These are phyloP conservation scores for Lomographa bimaculata DNA, from an alignment of 2,888 invertebrate species.

Conservation along the genomic window DNA sequence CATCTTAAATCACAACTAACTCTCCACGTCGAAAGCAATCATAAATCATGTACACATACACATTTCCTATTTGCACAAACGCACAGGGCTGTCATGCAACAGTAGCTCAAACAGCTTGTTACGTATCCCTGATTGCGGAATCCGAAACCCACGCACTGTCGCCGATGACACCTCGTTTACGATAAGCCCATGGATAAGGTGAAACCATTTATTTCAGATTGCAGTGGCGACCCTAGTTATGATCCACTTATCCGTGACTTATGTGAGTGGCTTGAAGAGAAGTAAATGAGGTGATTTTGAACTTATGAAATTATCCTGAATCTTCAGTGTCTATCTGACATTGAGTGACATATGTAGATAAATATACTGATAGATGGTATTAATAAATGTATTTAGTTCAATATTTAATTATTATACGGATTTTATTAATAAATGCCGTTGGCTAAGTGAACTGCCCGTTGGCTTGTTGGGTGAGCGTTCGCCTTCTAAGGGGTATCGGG, in stretches of 20 bases:
- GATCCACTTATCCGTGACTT: conserved; percentile 23
- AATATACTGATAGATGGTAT: too few species aligned
- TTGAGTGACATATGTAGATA: too few species aligned
- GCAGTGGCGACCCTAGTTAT: conserved; percentile 23
- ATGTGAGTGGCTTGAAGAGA: conserved; percentile 26
- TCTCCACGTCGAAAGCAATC: conserved; percentile 25
- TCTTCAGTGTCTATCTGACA: too few species aligned
- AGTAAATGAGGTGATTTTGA: conserved; percentile 28
- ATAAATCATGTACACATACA: conserved; percentile 30
- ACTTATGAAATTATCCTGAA: too few species aligned
- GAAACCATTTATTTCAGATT: conserved; percentile 22
- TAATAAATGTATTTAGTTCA: too few species aligned
- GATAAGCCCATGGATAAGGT: conserved; percentile 23
- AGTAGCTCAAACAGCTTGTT: conserved; percentile 27
- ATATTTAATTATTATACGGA: too few species aligned
- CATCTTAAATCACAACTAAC: conserved; percentile 24
- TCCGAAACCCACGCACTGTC: conserved; percentile 36
- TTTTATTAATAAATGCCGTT: conserved; percentile 1
- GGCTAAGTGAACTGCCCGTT: too few species aligned
- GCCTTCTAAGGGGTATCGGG: too few species aligned
- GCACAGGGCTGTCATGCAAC: conserved; percentile 28
- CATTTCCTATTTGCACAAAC: conserved; percentile 35
- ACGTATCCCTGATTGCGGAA: conserved; percentile 35
- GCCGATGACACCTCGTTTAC: conserved; percentile 40
- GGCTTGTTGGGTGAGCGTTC: too few species aligned